Evolutionary conservation across 2,888 invertebrate genomes (phyloP).

Genomic region (Phragmatobia fuliginosa): DNA sequence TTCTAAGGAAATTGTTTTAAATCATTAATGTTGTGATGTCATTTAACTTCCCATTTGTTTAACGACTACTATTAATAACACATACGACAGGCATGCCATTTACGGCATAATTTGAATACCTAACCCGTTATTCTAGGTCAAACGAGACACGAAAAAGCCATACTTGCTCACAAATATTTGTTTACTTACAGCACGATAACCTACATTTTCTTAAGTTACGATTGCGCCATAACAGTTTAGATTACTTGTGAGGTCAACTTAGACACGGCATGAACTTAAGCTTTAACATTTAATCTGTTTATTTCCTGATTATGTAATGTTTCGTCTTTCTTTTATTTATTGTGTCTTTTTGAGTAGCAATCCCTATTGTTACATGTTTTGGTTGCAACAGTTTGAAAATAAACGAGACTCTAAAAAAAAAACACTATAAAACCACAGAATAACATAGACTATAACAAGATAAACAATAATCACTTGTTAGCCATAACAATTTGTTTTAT

Average conservation of each 20-base stretch:
- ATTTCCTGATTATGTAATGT: not conserved
- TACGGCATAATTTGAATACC: constrained; percentile 31
- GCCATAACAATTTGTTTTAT: too few relatives aligned
- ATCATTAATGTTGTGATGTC: not conserved
- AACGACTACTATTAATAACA: not conserved
- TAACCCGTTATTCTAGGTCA: constrained; percentile 52
- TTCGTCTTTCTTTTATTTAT: too few relatives aligned
- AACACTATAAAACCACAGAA: too few relatives aligned
- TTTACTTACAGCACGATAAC: constrained; percentile 42
- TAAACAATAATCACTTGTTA: too few relatives aligned
- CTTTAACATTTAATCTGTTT: not conserved
- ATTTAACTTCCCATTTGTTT: not conserved
- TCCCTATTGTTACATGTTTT: too few relatives aligned
- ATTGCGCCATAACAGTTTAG: constrained; percentile 27
- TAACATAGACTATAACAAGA: too few relatives aligned
- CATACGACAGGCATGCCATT: constrained; percentile 15
- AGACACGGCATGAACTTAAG: constrained; percentile 1
- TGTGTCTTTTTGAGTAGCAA: too few relatives aligned
- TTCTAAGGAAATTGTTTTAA: not conserved
- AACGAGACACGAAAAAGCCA: constrained; percentile 42
- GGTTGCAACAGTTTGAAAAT: too few relatives aligned
- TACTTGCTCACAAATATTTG: constrained; percentile 24
- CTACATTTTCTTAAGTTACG: constrained; percentile 38
- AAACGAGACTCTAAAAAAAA: too few relatives aligned
- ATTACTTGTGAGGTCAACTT: constrained; percentile 30